Conservation (phyloP, 2,113 vertebrate species). For the Carassius auratus region DNA sequence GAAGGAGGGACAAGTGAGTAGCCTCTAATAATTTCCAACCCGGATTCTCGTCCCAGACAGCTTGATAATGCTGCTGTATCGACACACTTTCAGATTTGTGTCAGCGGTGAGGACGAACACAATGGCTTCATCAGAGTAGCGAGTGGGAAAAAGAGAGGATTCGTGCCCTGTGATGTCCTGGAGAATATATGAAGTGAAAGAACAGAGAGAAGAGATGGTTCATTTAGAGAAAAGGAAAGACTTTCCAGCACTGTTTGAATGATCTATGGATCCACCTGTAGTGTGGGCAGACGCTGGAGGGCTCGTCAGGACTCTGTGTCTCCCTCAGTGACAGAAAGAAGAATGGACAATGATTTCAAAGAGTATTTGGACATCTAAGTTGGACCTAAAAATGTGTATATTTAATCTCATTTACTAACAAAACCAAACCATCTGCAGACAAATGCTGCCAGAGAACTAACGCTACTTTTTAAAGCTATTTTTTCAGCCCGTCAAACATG, state of each 20-base stretch:
- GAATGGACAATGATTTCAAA: not conserved
- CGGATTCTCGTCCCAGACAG: not conserved
- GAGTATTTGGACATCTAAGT: slow-evolving; percentile 21
- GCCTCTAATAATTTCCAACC: not conserved
- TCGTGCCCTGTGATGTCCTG: slow-evolving; percentile 87
- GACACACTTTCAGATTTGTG: slow-evolving; percentile 84
- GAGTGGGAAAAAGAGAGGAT: slow-evolving; percentile 93
- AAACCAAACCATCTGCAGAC: not conserved
- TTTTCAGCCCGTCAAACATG: not conserved
- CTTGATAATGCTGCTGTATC: slow-evolving; percentile 25
- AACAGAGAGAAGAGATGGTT: not conserved
- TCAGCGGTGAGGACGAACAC: slow-evolving; percentile 85
- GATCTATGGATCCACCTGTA: not conserved
- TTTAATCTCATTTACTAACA: not conserved
- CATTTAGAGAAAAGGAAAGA: not conserved
- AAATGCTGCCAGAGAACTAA: not conserved
- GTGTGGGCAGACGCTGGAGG: not conserved
- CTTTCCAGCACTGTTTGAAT: slow-evolving; percentile 4
- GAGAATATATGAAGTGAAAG: slow-evolving; percentile 85
- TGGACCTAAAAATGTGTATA: not conserved
- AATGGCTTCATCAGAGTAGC: slow-evolving; percentile 90
- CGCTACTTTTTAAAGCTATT: not conserved
- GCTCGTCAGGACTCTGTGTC: not conserved
- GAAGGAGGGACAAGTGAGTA: slow-evolving; percentile 91
- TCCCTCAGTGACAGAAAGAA: not conserved